A percentile compares a stretch with the other conserved stretches of the same genome.
These are phyloP conservation scores for Bufo bufo DNA, from an alignment of 2,113 vertebrate species.

Conservation along the genomic window DNA sequence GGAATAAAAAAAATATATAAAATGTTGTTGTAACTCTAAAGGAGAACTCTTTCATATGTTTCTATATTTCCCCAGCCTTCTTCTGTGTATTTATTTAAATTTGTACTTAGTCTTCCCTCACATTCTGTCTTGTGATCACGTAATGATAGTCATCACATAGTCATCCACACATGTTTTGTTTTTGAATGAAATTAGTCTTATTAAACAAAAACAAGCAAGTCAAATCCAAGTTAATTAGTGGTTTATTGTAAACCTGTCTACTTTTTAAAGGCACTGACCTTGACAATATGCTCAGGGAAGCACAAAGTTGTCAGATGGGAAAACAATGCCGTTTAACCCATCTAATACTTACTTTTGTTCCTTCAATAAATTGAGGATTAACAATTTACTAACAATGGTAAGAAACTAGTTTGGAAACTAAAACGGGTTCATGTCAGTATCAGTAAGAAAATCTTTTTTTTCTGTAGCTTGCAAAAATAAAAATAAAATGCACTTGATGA, in stretches of 20 bases:
- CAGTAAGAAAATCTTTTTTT: neutral
- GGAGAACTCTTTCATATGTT: no score
- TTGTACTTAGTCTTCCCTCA: no score
- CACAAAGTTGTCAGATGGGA: neutral
- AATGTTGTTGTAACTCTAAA: no score
- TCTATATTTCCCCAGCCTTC: no score
- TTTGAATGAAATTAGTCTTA: neutral
- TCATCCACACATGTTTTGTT: neutral
- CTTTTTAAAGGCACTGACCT: neutral
- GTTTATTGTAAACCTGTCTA: neutral
- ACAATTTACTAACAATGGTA: neutral
- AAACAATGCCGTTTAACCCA: neutral
- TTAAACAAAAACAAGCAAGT: neutral
- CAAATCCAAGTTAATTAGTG: neutral
- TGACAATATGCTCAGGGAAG: neutral
- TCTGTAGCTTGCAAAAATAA: neutral
- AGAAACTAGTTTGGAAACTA: neutral
- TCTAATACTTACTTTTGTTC: neutral
- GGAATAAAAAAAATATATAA: no score
- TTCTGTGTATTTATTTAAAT: no score
- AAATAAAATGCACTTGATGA: neutral
- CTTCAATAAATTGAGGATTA: neutral
- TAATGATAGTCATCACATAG: neutral
- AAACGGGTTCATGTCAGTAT: neutral
- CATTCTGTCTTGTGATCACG: no score